Base-by-base conservation (phyloP, 2,797 vertebrate species). In the Helarctos malayanus region DNA sequence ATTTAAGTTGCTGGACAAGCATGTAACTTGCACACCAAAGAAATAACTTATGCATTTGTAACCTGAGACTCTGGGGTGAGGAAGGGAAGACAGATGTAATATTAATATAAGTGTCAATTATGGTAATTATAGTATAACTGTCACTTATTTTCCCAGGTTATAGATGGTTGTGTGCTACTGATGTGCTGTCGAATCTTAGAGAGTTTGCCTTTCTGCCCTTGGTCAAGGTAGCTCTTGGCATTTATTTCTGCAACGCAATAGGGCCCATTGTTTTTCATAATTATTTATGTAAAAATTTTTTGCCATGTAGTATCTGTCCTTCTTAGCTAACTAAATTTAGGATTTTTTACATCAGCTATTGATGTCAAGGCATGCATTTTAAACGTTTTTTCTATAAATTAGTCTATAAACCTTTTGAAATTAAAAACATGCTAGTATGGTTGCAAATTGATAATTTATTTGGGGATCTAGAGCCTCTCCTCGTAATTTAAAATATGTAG, bases 231-330 rank as follows among this genome's bases (percentile, higher is more conserved):
- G 18, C 29, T 84, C 4, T 71, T 10, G 88, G 57, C 9, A 45
- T 91, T 63, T 95, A 91, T 96, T 95, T 91, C 45, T 35, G 68
- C 59, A 68, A 52, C 38, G 6, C 41, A 88, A 12, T 38, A 76
- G 23, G 12, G 84, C 27, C 6, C 19, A 95, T 32, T 75, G 73
- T 57, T 71, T 81, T 89, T 73, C 9, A 79, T 83, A 52, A 86
- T 81, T 87, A 94, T 41, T 93, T 91, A 76, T 32, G 49, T 63
- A 69, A 56, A 56, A 54, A 41, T 45, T 27, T 54, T 52, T 94
- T 84, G 7, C 0, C 52, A 41, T 56, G 85, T 96, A 93, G 73
- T 92, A 90, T 84, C 21, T 78, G 23, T 81, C 54, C 5, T 52
- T 68, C 35, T 84, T 75, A 84, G 9, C 32, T 65, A 84, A 92